A percentile compares a stretch with the other conserved stretches of the same genome.
phyloP scores from a whole-genome alignment of 2,113 vertebrate species.

The Lophura nycthemera region DNA sequence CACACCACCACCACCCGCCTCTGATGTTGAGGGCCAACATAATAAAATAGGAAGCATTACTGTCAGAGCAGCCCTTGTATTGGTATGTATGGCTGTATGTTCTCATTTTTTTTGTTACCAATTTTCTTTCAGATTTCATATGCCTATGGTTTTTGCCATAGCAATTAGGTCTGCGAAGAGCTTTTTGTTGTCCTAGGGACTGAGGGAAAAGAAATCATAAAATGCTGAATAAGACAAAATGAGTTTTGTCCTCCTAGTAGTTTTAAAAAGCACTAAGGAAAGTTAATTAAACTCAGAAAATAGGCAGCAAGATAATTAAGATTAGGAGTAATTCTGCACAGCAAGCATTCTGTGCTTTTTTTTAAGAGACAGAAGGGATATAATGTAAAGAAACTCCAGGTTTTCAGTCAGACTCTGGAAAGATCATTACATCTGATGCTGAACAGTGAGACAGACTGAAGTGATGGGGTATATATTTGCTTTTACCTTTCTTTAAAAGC shows the following conservation, averaged over 20 bases:
- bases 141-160: slow-evolving; percentile 55
- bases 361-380: slow-evolving; percentile 60
- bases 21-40: no score
- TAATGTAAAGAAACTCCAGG: slow-evolving; percentile 63
- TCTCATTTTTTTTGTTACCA: slow-evolving; percentile 54
- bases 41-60: no score
- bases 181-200: slow-evolving; percentile 62
- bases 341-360: slow-evolving; percentile 72
- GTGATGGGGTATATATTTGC: slow-evolving; percentile 43
- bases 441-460: slow-evolving; percentile 53
- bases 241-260: slow-evolving; percentile 38
- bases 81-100: slow-evolving; percentile 12
- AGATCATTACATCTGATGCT: slow-evolving; percentile 62
- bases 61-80: not conserved
- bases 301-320: slow-evolving; percentile 80
- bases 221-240: slow-evolving; percentile 75
- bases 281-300: slow-evolving; percentile 82
- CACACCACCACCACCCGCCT: no score
- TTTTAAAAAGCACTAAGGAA: slow-evolving; percentile 73
- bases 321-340: slow-evolving; percentile 74
- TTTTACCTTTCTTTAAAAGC: slow-evolving; percentile 49
- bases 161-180: slow-evolving; percentile 66
- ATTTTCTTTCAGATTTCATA: slow-evolving; percentile 65
- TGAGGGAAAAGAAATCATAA: slow-evolving; percentile 62
- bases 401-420: slow-evolving; percentile 61